Evolutionary conservation across 2,888 invertebrate species (phyloP).

Genomic region (Ferdinandea cuprea): DNA sequence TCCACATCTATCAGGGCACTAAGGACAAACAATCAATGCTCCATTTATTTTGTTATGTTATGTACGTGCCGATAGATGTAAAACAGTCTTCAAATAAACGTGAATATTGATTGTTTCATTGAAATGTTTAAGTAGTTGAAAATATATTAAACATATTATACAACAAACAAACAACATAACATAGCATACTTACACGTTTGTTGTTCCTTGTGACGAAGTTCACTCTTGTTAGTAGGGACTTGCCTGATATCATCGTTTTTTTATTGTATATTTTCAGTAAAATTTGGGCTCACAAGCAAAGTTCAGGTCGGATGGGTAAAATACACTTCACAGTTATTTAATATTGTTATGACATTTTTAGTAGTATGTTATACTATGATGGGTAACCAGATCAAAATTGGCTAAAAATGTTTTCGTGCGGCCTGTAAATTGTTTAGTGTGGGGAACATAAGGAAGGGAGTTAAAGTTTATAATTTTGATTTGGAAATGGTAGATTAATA

Average conservation of each 20-base stretch:
- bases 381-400: constrained; percentile 77
- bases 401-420: constrained; percentile 81
- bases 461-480: not conserved
- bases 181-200: constrained; percentile 20
- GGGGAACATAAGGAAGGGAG: constrained; percentile 15
- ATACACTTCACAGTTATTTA: constrained; percentile 43
- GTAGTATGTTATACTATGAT: constrained; percentile 14
- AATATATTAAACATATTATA: not conserved
- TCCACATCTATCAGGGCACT: no score
- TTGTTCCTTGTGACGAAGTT: constrained; percentile 2
- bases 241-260: constrained; percentile 38
- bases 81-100: no score
- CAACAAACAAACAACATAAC: constrained; percentile 1
- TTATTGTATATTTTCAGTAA: constrained; percentile 21
- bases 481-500: constrained; percentile 29
- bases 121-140: no score
- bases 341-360: constrained; percentile 26
- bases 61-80: no score
- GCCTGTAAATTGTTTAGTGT: constrained; percentile 77
- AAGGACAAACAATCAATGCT: no score
- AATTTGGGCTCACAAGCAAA: constrained; percentile 33
- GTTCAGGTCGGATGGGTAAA: constrained; percentile 34
- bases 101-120: no score
- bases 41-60: no score
- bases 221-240: constrained; percentile 46